These are phyloP conservation scores for Notechis scutatus DNA, from an alignment of 2,113 vertebrate genomes.

Conservation along the genomic window DNA sequence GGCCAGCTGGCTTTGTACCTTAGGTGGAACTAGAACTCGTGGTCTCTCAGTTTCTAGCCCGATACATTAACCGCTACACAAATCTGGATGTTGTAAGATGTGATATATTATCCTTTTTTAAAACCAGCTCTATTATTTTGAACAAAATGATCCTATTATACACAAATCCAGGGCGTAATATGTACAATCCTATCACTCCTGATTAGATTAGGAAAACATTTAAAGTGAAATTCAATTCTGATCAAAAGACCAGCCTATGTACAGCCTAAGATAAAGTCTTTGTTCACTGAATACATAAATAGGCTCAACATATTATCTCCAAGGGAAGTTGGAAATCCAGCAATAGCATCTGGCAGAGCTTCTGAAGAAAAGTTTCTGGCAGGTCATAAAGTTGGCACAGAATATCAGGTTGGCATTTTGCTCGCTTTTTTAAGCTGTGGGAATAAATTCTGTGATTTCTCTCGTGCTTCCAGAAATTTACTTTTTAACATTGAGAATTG, in stretches of 20 bases:
- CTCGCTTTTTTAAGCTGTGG: constrained; percentile 47
- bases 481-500: not conserved
- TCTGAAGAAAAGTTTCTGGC: constrained; percentile 43
- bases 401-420: not conserved
- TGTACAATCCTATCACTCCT: not conserved
- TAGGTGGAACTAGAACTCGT: not conserved
- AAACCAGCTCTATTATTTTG: constrained; percentile 9
- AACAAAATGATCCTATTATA: not conserved
- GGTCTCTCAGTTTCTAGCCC: not conserved
- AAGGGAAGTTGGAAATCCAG: constrained; percentile 24
- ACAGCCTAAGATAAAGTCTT: not conserved
- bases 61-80: not conserved
- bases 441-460: constrained; percentile 42
- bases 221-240: not conserved
- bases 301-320: not conserved
- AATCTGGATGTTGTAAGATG: not conserved
- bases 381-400: constrained; percentile 21
- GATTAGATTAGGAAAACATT: not conserved
- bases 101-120: not conserved
- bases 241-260: constrained; percentile 11
- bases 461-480: constrained; percentile 10
- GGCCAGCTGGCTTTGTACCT: not conserved
- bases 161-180: not conserved
- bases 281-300: not conserved
- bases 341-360: constrained; percentile 52